phyloP scores from a whole-genome alignment of 2,888 invertebrate genomes.

The Amphiduros pacificus region DNA sequence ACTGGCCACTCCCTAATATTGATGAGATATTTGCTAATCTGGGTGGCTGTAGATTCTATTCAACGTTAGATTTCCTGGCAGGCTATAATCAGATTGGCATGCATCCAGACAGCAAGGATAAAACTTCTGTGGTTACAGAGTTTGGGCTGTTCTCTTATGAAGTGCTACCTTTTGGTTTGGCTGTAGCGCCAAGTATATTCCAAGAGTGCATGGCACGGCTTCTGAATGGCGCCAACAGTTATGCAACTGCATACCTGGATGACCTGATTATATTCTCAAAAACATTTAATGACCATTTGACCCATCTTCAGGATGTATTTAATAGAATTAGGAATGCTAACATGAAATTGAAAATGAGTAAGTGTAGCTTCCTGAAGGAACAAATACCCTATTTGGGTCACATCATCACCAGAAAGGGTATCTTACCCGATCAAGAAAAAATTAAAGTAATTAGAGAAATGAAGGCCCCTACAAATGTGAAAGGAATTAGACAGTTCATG shows the following conservation, averaged over 20 bases:
- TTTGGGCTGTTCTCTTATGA: background rate
- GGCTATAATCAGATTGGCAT: background rate
- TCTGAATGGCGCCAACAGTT: background rate
- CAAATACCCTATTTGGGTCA: background rate
- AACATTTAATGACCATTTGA: background rate
- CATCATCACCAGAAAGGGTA: background rate
- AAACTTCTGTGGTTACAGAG: background rate
- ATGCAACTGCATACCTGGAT: conserved; percentile 1
- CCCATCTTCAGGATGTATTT: background rate
- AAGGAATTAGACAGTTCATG: background rate
- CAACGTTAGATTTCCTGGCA: background rate
- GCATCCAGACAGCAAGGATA: background rate
- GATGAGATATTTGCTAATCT: background rate
- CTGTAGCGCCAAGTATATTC: background rate
- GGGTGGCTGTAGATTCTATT: background rate
- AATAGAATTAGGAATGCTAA: background rate
- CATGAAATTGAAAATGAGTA: background rate
- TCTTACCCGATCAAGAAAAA: background rate
- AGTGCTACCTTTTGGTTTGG: background rate
- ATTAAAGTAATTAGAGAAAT: background rate
- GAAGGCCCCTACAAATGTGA: background rate
- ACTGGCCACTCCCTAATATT: background rate
- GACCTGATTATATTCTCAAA: background rate
- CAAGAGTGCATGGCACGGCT: background rate
- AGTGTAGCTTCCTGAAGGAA: conserved; percentile 5